These are phyloP conservation scores for Sphinx pinastri DNA, from an alignment of 2,888 invertebrate genomes.

Conservation along the genomic window DNA sequence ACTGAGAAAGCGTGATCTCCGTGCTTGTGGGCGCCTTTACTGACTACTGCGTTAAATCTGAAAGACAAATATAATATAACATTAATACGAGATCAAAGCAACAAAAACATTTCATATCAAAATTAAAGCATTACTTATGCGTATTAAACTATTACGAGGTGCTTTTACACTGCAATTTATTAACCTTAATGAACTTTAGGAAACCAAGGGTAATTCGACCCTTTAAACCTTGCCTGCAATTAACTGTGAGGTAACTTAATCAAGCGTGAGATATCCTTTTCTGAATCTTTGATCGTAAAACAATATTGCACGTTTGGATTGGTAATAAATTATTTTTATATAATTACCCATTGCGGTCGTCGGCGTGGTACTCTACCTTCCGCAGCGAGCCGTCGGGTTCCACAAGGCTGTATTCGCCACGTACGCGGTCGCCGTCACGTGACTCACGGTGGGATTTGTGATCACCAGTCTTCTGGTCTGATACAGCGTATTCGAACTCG, in stretches of 20 bases:
- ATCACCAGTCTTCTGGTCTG: slow-evolving; percentile 83
- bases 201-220: slow-evolving; percentile 5
- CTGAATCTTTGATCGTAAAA: neutral
- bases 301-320: neutral
- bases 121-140: neutral
- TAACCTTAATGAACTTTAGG: slow-evolving; percentile 1
- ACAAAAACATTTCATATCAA: neutral
- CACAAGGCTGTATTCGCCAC: slow-evolving; percentile 82
- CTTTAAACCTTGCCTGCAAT: slow-evolving; percentile 18
- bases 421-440: slow-evolving; percentile 83
- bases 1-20: slow-evolving; percentile 68
- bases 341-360: slow-evolving; percentile 82
- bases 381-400: slow-evolving; percentile 83
- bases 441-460: slow-evolving; percentile 81
- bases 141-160: neutral
- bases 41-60: slow-evolving; percentile 85
- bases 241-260: slow-evolving; percentile 11
- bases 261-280: slow-evolving; percentile 24
- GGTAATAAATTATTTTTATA: slow-evolving; percentile 28
- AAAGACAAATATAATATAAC: slow-evolving; percentile 32
- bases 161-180: neutral
- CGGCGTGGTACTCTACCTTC: slow-evolving; percentile 83
- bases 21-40: slow-evolving; percentile 73
- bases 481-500: slow-evolving; percentile 84
- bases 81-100: neutral